A percentile compares a stretch with the other conserved stretches of the same genome.
Evolutionary conservation across 1,140 invertebrate genomes (phyloP).

Genomic region (Myzus persicae): DNA sequence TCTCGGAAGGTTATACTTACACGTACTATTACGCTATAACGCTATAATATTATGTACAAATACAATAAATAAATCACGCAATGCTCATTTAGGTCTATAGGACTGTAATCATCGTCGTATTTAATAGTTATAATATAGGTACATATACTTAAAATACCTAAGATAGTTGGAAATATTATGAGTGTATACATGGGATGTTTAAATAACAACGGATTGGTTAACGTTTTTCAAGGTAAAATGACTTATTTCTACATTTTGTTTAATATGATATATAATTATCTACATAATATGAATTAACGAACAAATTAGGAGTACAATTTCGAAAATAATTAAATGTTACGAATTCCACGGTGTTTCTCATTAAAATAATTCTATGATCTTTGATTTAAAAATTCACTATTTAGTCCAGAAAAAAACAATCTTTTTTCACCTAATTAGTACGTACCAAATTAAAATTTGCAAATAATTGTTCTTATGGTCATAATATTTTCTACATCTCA

Average conservation of each 20-base stretch:
- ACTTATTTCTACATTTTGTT: background rate
- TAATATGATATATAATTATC: slow-evolving; percentile 14
- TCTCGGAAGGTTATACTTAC: slow-evolving; percentile 1
- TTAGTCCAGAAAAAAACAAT: background rate
- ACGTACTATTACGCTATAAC: background rate
- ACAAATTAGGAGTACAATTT: background rate
- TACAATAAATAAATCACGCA: background rate
- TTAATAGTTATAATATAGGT: background rate
- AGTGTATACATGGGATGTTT: background rate
- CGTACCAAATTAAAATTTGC: too few relatives aligned
- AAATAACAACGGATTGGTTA: background rate
- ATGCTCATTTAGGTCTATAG: background rate
- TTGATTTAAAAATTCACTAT: background rate
- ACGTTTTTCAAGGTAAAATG: background rate
- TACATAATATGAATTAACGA: background rate
- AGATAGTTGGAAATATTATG: background rate
- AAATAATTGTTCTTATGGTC: background rate
- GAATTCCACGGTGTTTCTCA: background rate
- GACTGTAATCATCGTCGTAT: background rate
- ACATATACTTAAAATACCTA: background rate
- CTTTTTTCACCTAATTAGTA: too few relatives aligned
- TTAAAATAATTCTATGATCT: background rate
- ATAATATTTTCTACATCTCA: background rate
- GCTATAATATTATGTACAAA: background rate
- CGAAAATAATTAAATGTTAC: background rate